Evolutionary conservation across 1,140 invertebrate species (phyloP), one percentile per base, ranked within the genome.

Genomic region (Sesamia nonagrioides): DNA sequence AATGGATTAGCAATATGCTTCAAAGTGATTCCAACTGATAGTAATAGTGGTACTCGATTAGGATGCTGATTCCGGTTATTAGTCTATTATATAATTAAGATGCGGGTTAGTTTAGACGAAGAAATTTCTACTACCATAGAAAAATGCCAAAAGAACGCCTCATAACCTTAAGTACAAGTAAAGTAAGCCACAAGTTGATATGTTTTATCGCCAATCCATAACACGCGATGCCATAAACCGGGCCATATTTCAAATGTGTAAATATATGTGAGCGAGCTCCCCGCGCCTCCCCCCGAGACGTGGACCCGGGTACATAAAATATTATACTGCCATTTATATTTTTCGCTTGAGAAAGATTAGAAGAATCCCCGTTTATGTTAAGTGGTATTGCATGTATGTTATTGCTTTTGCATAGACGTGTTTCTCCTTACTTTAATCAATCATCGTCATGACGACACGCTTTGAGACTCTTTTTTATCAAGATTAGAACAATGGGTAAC

Each of bases 201-300:
- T 84, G 88, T 87, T 93, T 94, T 91, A 91, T 88, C 82, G 74
- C 76, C 90, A 93, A 94, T 92, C 92, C 91, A 93, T 94, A 93
- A 91, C 78, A 84, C 89, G 89, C 85, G 84, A 90, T 88, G 84
- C 82, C 87, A 89, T 94, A 93, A 94, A 92, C 88, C 71, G 58
- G 71, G 85, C 80, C 84, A 82, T 94, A 92, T 92, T 91, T 93
- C 91, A 94, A 88, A 92, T 84, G 91, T 92, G 92, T 87, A 92
- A 92, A 94, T 93, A 92, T 93, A 94, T 79, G 89, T 77, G 84
- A 81, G 68, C 77, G 84, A 78, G 33, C 48, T n/a, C 48, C 79
- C 79, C 58, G 78, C 81, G 82, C 78, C 71, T 61, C 68, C 80
- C 80, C 63, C 78, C 75, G 81, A 77, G 81, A 83, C 83, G 72